Conservation (phyloP, 2,797 vertebrate genomes). For the Spatula clypeata region DNA sequence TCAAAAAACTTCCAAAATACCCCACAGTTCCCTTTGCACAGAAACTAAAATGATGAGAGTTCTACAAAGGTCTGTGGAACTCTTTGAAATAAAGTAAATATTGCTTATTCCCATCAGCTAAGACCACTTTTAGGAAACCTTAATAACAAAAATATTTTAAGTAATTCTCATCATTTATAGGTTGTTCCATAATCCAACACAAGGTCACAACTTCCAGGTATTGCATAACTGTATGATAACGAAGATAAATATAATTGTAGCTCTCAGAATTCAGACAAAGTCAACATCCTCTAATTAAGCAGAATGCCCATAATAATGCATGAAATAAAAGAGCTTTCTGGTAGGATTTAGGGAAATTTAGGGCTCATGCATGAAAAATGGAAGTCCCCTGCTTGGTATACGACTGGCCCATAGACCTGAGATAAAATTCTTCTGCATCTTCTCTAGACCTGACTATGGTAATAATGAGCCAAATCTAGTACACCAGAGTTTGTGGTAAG, state of each 20-base stretch:
- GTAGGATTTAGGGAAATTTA: not conserved
- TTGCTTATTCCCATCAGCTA: not conserved
- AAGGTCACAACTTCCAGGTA: not conserved
- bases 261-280: not conserved
- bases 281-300: not conserved
- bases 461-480: not conserved
- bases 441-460: not conserved
- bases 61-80: not conserved
- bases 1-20: not conserved
- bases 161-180: not conserved
- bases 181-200: not conserved
- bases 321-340: not conserved
- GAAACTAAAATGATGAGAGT: not conserved
- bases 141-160: not conserved
- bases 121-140: not conserved
- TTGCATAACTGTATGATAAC: not conserved
- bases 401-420: not conserved
- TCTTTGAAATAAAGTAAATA: not conserved
- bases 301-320: not conserved
- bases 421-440: not conserved
- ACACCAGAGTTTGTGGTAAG: not conserved
- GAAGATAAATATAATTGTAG: not conserved
- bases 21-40: not conserved
- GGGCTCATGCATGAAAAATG: not conserved
- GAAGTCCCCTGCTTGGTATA: not conserved